Percentiles rank a stretch among this genome's conserved stretches.
phyloP scores from a whole-genome alignment of 2,888 invertebrate species.

The Plebejus anna region DNA sequence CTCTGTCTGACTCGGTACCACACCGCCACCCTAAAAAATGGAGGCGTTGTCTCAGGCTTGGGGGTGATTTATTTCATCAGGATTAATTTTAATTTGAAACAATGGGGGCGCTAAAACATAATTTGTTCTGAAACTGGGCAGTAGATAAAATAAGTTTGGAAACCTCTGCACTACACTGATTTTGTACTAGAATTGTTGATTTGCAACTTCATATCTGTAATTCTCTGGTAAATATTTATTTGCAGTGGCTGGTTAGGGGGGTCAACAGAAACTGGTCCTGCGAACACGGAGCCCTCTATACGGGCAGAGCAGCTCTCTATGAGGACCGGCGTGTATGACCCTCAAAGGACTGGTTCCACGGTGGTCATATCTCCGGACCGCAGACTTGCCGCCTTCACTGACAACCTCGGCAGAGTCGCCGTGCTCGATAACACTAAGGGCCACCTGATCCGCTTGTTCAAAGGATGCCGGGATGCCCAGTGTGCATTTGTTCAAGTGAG shows the following conservation, averaged over 20 bases:
- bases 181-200: not conserved
- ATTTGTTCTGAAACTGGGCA: no score
- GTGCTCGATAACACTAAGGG: conserved; percentile 91
- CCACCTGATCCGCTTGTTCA: conserved; percentile 91
- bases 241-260: conserved; percentile 70
- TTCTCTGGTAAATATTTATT: conserved; percentile 13
- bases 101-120: no score
- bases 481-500: conserved; percentile 93
- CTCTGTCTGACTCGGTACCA: no score
- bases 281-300: conserved; percentile 71
- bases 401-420: conserved; percentile 92
- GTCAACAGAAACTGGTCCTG: conserved; percentile 49
- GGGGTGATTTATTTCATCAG: no score
- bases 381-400: conserved; percentile 88
- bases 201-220: not conserved
- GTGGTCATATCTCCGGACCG: conserved; percentile 90
- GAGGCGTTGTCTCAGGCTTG: no score
- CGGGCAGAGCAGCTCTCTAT: conserved; percentile 87
- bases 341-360: conserved; percentile 84
- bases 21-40: no score
- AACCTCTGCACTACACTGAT: no score
- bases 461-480: conserved; percentile 97
- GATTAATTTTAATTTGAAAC: no score
- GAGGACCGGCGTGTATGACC: conserved; percentile 90
- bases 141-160: no score